Evolutionary conservation across 2,113 vertebrate species (phyloP).

Genomic region (Arenaria interpres): DNA sequence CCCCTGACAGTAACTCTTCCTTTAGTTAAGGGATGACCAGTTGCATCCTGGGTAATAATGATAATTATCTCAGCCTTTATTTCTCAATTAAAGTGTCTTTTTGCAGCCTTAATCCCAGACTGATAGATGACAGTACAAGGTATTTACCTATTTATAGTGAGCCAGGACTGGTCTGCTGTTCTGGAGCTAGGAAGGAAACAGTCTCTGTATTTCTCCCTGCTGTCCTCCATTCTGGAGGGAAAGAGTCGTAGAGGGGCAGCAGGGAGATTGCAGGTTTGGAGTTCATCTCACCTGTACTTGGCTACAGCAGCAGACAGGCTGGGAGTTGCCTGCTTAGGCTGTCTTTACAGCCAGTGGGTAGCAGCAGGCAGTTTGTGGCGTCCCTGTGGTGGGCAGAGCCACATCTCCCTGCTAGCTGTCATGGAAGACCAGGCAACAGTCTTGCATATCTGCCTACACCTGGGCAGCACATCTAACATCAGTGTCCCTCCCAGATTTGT

Average conservation of each 20-base stretch:
- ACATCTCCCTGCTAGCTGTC: accelerated
- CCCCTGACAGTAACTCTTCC: not conserved
- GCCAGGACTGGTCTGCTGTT: not conserved
- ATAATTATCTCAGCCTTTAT: not conserved
- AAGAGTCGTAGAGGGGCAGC: not conserved
- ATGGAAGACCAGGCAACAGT: not conserved
- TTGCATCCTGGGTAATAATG: not conserved
- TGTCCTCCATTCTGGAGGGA: not conserved
- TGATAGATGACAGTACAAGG: not conserved
- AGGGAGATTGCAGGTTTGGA: not conserved
- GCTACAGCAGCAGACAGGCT: not conserved
- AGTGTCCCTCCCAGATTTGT: not conserved
- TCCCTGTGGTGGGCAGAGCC: not conserved
- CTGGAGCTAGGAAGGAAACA: not conserved
- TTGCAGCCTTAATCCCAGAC: not conserved
- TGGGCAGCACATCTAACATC: not conserved
- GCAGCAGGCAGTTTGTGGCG: not conserved
- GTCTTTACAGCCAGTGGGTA: not conserved
- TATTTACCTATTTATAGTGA: not conserved
- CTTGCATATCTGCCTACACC: accelerated
- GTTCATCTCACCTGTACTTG: not conserved
- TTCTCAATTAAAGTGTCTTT: not conserved
- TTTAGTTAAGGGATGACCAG: not conserved
- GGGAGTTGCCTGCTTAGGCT: not conserved
- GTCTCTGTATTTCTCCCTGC: not conserved